phyloP scores from a whole-genome alignment of 2,113 vertebrate species.

The Phaethon lepturus region DNA sequence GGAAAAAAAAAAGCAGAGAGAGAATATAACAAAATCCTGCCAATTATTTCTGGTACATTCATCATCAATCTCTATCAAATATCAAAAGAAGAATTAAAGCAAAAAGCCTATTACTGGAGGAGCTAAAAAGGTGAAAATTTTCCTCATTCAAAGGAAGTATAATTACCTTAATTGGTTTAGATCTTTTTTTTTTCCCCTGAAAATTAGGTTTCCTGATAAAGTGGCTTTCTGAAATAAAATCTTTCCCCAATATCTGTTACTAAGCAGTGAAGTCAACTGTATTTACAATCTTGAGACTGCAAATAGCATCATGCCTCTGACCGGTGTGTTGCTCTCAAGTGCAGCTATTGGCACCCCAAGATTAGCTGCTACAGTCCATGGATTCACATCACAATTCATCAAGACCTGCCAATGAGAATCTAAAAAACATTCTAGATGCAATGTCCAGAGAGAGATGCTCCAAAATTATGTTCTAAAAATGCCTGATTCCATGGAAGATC shows the following conservation, averaged over 20 bases:
- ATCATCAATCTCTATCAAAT: not conserved
- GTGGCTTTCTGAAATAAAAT: not conserved
- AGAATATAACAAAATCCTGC: not conserved
- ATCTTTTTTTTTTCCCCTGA: fast-evolving
- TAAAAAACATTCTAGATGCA: not conserved
- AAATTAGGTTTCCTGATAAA: not conserved
- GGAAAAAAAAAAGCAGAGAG: not conserved
- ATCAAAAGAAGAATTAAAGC: not conserved
- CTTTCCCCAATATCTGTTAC: not conserved
- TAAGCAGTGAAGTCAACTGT: not conserved
- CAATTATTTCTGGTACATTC: not conserved
- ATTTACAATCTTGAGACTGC: not conserved
- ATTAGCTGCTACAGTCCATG: not conserved
- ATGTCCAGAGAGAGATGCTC: not conserved
- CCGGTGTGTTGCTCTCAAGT: fast-evolving
- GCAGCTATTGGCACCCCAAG: not conserved
- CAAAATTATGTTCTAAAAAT: not conserved
- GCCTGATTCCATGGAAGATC: not conserved
- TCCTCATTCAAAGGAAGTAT: not conserved
- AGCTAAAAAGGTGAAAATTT: not conserved
- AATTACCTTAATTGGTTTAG: not conserved
- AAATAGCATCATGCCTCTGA: not conserved
- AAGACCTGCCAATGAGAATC: not conserved
- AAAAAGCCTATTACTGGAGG: not conserved
- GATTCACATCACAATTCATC: not conserved